These are phyloP conservation scores for Apogon hyalosoma DNA, from an alignment of 2,797 vertebrate species.

Conservation along the genomic window DNA sequence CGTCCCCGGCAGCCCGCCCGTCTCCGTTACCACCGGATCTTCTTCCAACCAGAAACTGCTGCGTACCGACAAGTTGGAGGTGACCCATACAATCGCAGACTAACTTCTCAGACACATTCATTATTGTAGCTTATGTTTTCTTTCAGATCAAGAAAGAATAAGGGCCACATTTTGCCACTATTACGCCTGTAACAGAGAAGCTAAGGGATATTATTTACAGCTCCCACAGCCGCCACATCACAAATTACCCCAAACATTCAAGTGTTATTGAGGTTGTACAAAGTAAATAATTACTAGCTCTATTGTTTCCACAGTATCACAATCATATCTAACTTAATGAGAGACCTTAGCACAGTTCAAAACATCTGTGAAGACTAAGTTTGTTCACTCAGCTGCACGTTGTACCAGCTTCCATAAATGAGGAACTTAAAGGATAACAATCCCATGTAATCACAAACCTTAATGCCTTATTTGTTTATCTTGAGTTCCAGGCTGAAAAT, in stretches of 20 bases:
- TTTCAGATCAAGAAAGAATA: slow-evolving; percentile 21
- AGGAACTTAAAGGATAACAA: slow-evolving; percentile 5
- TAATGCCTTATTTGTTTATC: not conserved
- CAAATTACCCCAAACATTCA: too few relatives aligned
- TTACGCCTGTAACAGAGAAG: slow-evolving; percentile 13
- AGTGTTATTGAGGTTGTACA: too few relatives aligned
- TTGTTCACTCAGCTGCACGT: not conserved
- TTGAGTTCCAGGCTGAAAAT: not conserved
- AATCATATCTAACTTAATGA: not conserved
- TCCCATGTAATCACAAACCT: too few relatives aligned
- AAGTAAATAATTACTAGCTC: not conserved
- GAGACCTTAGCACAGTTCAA: not conserved
- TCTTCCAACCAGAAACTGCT: slow-evolving; percentile 93
- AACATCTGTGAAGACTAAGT: slow-evolving; percentile 3
- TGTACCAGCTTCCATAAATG: not conserved
- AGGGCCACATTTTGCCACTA: slow-evolving; percentile 19
- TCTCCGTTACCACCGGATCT: slow-evolving; percentile 87
- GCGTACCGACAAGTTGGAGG: slow-evolving; percentile 96
- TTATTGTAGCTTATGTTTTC: slow-evolving; percentile 17
- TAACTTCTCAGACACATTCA: not conserved
- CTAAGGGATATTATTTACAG: slow-evolving; percentile 19
- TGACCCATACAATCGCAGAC: slow-evolving; percentile 69
- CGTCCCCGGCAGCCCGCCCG: slow-evolving; percentile 93
- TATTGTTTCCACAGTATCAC: slow-evolving; percentile 15
- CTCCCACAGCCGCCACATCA: not conserved